Conservation (phyloP, 2,888 invertebrate species). For the Listrodromus nycthemerus region DNA sequence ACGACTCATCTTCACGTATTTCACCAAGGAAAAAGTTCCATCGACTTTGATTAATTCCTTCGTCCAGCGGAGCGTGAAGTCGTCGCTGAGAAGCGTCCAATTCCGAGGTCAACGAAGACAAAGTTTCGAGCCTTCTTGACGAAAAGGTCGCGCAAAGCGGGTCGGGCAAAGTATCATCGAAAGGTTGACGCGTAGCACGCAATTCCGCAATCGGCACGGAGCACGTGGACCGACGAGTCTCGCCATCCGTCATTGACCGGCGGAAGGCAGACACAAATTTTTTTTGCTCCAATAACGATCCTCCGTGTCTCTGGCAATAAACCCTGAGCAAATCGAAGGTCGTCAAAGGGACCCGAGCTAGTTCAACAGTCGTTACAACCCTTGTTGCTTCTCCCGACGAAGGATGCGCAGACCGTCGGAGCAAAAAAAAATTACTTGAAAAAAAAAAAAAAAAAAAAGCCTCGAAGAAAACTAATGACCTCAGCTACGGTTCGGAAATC, state of each 20-base stretch:
- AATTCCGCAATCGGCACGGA: background rate
- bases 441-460: conserved; percentile 14
- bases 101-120: conserved; percentile 13
- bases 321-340: conserved; percentile 62
- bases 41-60: conserved; percentile 17
- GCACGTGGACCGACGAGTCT: background rate
- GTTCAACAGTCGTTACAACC: conserved; percentile 53
- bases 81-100: background rate
- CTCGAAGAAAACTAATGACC: conserved; percentile 37
- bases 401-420: background rate
- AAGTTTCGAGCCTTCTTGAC: background rate
- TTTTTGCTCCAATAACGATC: conserved; percentile 71
- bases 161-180: too few relatives aligned
- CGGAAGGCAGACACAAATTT: conserved; percentile 11
- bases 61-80: background rate
- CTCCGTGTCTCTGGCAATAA: conserved; percentile 33
- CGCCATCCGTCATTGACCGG: background rate
- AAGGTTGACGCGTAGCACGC: conserved; percentile 12
- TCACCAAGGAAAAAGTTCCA: background rate
- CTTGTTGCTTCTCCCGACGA: conserved; percentile 29
- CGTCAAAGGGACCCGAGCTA: conserved; percentile 59
- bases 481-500: conserved; percentile 14
- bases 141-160: background rate
- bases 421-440: conserved; percentile 27
- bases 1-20: conserved; percentile 9